Conservation (phyloP, 2,113 vertebrate species). For the Meleagris gallopavo region DNA sequence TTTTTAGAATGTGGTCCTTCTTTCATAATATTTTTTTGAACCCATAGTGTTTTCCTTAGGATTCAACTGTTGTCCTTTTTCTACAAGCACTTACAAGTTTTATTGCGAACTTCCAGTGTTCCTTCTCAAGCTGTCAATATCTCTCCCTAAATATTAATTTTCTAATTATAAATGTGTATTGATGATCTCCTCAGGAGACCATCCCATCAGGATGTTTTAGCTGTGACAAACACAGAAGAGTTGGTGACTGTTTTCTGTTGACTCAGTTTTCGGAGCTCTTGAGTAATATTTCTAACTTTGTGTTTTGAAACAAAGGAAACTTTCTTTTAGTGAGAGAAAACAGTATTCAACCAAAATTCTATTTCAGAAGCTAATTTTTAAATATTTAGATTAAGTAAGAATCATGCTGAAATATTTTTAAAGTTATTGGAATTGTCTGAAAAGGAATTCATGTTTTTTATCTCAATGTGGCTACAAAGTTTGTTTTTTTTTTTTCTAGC, state of each 20-base stretch:
- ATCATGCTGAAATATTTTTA: background rate
- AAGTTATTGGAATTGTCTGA: background rate
- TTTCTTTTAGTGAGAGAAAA: background rate
- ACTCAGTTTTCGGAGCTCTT: background rate
- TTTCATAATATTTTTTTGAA: background rate
- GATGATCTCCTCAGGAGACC: background rate
- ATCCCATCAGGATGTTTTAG: background rate
- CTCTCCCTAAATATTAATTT: constrained; percentile 10
- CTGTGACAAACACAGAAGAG: background rate
- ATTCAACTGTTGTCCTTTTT: background rate
- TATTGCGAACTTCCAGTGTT: background rate
- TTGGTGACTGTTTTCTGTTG: background rate
- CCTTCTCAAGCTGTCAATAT: background rate
- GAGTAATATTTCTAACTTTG: background rate
- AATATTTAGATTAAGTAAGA: background rate
- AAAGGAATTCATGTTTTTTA: background rate
- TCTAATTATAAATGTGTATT: background rate
- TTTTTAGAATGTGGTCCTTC: background rate
- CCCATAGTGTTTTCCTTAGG: background rate
- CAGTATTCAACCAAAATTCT: background rate
- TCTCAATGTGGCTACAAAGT: background rate
- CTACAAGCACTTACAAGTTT: background rate
- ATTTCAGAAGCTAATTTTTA: background rate
- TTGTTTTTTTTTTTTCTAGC: background rate
- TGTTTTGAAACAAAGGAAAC: background rate